These are phyloP conservation scores for Drosophila eugracilis DNA, from an alignment of 1,140 invertebrate genomes.

Conservation along the genomic window DNA sequence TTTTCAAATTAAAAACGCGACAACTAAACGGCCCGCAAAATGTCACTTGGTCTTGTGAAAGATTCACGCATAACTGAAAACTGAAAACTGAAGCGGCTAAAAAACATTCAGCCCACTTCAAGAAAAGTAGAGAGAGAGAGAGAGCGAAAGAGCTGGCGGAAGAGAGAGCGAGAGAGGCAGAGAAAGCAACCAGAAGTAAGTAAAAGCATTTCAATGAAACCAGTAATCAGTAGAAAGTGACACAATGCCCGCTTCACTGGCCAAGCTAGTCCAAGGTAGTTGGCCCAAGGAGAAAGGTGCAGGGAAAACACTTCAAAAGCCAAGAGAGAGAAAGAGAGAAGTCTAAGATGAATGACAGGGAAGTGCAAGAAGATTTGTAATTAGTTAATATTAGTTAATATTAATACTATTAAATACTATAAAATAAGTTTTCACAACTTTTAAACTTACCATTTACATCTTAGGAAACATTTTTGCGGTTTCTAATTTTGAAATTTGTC, in stretches of 20 bases:
- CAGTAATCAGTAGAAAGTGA: conserved; percentile 68
- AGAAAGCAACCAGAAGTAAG: conserved; percentile 29
- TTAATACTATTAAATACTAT: too few relatives aligned
- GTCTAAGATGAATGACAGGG: too few relatives aligned
- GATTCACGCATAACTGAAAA: conserved; percentile 79
- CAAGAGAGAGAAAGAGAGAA: neutral
- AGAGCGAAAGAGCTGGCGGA: conserved; percentile 8
- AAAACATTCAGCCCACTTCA: conserved; percentile 18
- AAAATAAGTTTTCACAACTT: too few relatives aligned
- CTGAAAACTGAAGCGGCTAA: conserved; percentile 13
- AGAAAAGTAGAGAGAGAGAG: conserved; percentile 1
- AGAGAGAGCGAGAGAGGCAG: conserved; percentile 23
- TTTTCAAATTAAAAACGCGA: conserved; percentile 34
- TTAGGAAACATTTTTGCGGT: too few relatives aligned
- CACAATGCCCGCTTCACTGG: conserved; percentile 57
- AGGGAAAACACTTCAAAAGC: conserved; percentile 5
- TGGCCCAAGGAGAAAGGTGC: conserved; percentile 20
- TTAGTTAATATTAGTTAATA: too few relatives aligned
- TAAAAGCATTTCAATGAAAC: conserved; percentile 44
- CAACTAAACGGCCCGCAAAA: conserved; percentile 43
- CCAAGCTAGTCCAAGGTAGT: conserved; percentile 18
- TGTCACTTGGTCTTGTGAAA: conserved; percentile 82
- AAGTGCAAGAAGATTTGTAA: neutral
- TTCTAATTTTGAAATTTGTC: too few relatives aligned
- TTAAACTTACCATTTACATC: too few relatives aligned